Evolutionary conservation across 2,888 invertebrate genomes (phyloP), one percentile per base, ranked within the genome.

Genomic region (Drosophila pullipes): DNA sequence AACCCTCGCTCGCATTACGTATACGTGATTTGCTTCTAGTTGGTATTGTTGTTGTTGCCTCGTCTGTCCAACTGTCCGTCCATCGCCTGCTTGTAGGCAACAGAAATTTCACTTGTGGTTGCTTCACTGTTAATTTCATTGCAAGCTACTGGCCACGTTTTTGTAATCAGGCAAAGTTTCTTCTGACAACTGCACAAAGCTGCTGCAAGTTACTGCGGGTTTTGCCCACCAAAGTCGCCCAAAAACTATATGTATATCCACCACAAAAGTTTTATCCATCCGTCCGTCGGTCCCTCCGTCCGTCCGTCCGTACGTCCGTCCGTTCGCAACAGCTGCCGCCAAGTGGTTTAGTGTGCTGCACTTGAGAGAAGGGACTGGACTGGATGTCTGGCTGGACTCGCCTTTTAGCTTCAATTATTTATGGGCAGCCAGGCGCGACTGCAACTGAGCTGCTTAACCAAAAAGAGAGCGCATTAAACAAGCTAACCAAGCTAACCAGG

Each of bases 381-480:
- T 47, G 47, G 16, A 25, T 47, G 25, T 25, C 25, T 25, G 50
- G 41, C 75, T 68, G 78, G 73, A 76, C 73, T 85, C 82, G 89
- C 76, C 83, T 85, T 81, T 89, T 85, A 85, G 86, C 90, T 91
- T 79, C 89, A 90, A 90, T 90, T 91, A 90, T 90, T 90, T 90
- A 91, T 87, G 90, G 82, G 78, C 83, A 90, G 60, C 83, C 86
- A 86, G 85, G 83, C 86, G 86, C 82, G 80, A 74, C 86, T 84
- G 85, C 85, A 86, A 73, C 87, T 83, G 68, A 76, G 85, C 83
- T 85, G 84, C 82, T 76, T 89, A 81, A 79, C 91, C 82, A 87
- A 82, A 83, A 85, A 76, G 76, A 82, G 83, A 81, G 77, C 78
- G 85, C 81, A 85, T 89, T 89, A 89, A 89, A 76, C 82, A 84